Evolutionary conservation across 2,888 invertebrate genomes (phyloP).

Genomic region (Bellardia pandia): DNA sequence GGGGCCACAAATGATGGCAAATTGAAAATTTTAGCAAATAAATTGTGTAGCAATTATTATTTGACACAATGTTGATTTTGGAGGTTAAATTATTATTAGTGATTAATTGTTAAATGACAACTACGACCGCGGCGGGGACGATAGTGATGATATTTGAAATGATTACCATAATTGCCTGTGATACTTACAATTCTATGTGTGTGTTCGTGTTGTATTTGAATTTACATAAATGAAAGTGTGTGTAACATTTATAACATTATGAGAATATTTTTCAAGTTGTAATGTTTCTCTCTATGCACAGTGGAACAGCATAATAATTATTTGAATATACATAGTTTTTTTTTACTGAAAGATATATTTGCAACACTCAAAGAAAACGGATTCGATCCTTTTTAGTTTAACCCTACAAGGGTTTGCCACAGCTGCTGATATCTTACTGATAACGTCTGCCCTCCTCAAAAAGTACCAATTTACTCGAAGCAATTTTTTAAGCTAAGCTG

Average conservation of each 20-base stretch:
- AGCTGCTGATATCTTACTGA: too few relatives aligned
- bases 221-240: background rate
- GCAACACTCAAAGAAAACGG: too few relatives aligned
- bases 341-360: too few relatives aligned
- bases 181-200: conserved; percentile 7
- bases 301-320: background rate
- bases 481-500: too few relatives aligned
- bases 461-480: too few relatives aligned
- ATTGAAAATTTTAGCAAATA: conserved; percentile 57
- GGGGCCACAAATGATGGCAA: background rate
- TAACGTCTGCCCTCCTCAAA: too few relatives aligned
- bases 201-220: background rate
- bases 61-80: conserved; percentile 64
- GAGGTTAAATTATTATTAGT: conserved; percentile 65
- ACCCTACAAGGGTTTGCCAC: too few relatives aligned
- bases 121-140: background rate
- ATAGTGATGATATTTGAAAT: background rate
- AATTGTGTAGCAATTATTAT: conserved; percentile 68
- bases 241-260: background rate
- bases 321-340: too few relatives aligned
- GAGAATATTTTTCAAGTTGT: background rate
- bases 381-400: too few relatives aligned
- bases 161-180: conserved; percentile 53
- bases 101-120: conserved; percentile 60
- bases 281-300: background rate